Percentiles rank a stretch among this genome's conserved stretches.
Evolutionary conservation across 2,797 vertebrate species (phyloP).

Genomic region (Bradypodion pumilum): DNA sequence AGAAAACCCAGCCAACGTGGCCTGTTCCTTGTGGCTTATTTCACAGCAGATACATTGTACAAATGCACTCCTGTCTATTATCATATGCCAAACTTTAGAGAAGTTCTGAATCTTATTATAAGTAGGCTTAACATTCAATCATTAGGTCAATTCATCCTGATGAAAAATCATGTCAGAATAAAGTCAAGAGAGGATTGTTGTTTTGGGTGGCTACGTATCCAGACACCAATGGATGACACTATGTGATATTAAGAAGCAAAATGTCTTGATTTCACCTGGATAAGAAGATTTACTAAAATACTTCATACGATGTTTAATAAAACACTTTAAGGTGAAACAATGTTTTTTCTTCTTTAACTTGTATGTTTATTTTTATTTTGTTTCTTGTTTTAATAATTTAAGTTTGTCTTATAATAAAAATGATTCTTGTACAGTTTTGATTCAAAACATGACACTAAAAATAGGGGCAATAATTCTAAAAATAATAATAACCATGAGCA

Average conservation of each 20-base stretch:
- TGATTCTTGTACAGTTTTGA: neutral
- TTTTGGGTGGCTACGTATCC: neutral
- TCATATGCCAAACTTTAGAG: neutral
- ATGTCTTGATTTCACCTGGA: no score
- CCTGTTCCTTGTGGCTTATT: neutral
- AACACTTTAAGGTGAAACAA: no score
- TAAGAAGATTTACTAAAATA: neutral
- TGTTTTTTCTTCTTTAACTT: no score
- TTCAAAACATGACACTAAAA: neutral
- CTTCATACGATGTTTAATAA: no score
- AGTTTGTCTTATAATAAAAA: neutral
- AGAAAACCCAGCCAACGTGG: no score
- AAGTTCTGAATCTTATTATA: no score
- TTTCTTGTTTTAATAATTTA: neutral
- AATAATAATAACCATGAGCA: slow-evolving; percentile 1
- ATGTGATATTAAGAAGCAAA: no score
- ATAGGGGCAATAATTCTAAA: neutral
- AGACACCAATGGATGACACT: no score
- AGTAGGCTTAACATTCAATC: neutral
- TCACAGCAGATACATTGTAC: neutral
- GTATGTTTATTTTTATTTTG: no score
- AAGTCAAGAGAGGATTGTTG: neutral
- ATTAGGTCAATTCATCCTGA: neutral
- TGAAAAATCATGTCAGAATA: neutral
- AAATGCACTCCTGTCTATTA: neutral